A percentile compares a stretch with the other conserved stretches of the same genome.
Conservation (phyloP, 2,888 invertebrate genomes). For the Pegoplata infirma region DNA sequence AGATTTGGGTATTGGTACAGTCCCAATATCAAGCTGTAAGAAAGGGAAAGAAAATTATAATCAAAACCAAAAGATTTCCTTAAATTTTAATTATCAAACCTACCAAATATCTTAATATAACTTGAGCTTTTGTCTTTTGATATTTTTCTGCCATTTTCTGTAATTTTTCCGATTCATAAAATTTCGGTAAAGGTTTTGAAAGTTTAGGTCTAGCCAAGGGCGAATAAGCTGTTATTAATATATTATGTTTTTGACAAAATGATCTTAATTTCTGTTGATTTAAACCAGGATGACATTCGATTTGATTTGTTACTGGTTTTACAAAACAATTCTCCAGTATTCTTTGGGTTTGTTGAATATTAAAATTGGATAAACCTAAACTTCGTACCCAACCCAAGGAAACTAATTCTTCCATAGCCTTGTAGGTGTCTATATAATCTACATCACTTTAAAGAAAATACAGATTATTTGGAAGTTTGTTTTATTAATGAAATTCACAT, state of each 20-base stretch:
- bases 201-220: conserved; percentile 83
- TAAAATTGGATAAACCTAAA: conserved; percentile 93
- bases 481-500: no score
- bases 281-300: conserved; percentile 81
- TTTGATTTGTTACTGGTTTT: conserved; percentile 83
- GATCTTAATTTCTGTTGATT: conserved; percentile 85
- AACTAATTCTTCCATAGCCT: conserved; percentile 86
- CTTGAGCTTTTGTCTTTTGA: conserved; percentile 82
- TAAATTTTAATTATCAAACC: background rate
- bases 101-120: conserved; percentile 83
- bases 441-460: conserved; percentile 78
- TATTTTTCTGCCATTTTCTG: conserved; percentile 80
- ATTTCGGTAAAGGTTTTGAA: conserved; percentile 75
- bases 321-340: conserved; percentile 82
- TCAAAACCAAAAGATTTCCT: background rate
- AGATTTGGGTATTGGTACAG: conserved; percentile 81
- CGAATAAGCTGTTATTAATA: conserved; percentile 85
- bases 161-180: conserved; percentile 79
- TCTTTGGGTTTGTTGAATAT: conserved; percentile 85
- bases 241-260: conserved; percentile 82
- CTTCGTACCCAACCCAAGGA: conserved; percentile 84
- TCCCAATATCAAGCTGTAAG: conserved; percentile 79
- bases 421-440: conserved; percentile 87
- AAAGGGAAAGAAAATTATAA: conserved; percentile 65
- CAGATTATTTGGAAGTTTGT: background rate